Conservation (phyloP, 23 tunicate species). For the Halocynthia roretzi region DNA sequence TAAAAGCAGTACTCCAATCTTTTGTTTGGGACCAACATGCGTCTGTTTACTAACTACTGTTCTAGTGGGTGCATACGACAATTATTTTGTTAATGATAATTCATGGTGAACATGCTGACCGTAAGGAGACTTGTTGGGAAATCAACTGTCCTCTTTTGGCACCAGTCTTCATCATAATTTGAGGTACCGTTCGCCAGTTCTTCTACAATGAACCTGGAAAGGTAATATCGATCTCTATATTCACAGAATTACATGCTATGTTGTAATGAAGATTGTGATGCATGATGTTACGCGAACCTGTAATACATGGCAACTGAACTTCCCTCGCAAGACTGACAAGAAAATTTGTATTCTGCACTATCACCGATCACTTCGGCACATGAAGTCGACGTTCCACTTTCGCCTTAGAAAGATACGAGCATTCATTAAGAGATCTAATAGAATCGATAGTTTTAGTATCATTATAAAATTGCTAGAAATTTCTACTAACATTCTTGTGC, state of each 20-base stretch:
- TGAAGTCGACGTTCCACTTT: no score
- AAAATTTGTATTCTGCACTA: constrained; percentile 3
- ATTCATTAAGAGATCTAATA: no score
- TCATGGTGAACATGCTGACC: no score
- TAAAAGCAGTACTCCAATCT: no score
- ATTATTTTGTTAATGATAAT: no score
- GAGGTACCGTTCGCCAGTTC: background rate
- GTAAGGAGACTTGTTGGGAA: constrained; percentile 2
- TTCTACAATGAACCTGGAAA: background rate
- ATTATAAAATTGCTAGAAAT: background rate
- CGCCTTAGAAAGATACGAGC: no score
- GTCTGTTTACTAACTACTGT: no score
- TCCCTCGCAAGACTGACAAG: constrained; percentile 20
- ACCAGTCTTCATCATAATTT: constrained; percentile 21
- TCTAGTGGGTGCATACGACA: no score
- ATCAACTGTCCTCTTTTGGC: constrained; percentile 3
- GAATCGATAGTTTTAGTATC: no score
- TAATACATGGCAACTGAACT: constrained; percentile 16
- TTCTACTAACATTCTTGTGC: background rate
- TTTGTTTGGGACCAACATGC: no score
- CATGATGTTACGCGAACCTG: background rate
- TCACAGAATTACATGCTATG: background rate
- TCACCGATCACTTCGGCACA: background rate
- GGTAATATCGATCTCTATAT: background rate
- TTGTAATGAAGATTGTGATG: background rate